A percentile compares a stretch with the other conserved stretches of the same genome.
These are phyloP conservation scores for Ateles fusciceps DNA, from an alignment of 2,797 vertebrate genomes.

Conservation along the genomic window DNA sequence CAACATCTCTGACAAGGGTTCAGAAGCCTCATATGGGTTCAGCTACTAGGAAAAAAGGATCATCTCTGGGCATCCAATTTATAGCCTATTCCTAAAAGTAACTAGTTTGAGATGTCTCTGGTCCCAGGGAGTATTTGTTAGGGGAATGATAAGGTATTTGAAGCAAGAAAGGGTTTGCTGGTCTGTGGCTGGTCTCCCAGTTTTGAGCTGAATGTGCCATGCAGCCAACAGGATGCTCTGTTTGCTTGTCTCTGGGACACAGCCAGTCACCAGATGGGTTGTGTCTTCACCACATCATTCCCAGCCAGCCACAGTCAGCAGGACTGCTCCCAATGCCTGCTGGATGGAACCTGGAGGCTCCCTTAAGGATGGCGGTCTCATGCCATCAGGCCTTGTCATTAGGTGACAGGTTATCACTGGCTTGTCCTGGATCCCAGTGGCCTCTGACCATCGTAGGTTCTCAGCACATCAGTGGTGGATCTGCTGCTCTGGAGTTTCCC, in stretches of 20 bases:
- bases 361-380: neutral
- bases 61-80: neutral
- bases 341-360: neutral
- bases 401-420: neutral
- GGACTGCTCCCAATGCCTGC: no score
- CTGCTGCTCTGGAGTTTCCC: no score
- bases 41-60: neutral
- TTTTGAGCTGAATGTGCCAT: neutral
- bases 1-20: neutral
- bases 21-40: neutral
- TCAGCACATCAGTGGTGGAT: no score
- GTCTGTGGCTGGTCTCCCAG: neutral
- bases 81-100: neutral
- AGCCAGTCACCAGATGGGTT: neutral
- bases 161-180: neutral
- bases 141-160: neutral
- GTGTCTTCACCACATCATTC: neutral
- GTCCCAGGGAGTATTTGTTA: neutral
- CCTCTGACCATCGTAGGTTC: no score
- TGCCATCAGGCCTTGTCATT: neutral
- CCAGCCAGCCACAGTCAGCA: neutral
- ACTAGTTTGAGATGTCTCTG: neutral
- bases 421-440: no score
- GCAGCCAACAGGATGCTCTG: neutral
- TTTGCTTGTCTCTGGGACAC: neutral